These are phyloP conservation scores for Erebia aethiops DNA, from an alignment of 2,888 invertebrate species.

Conservation along the genomic window DNA sequence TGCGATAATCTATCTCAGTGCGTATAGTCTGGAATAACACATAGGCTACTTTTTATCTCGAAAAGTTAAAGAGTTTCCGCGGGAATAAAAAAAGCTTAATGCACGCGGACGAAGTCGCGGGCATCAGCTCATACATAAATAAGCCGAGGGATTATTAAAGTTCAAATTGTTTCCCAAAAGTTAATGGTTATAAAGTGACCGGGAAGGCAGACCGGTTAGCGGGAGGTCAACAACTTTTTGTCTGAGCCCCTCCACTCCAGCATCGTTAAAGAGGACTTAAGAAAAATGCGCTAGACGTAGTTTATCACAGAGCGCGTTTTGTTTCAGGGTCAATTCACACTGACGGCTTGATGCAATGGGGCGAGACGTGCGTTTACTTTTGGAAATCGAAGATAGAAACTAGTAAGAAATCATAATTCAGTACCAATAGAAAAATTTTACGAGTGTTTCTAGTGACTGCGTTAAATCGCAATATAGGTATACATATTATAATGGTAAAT, in stretches of 20 bases:
- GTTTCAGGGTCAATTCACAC: not conserved
- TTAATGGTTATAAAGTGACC: slow-evolving; percentile 14
- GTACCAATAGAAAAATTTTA: too few species aligned
- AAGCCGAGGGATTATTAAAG: slow-evolving; percentile 1
- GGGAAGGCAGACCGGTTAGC: slow-evolving; percentile 18
- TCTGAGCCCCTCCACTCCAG: slow-evolving; percentile 11
- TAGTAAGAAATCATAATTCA: too few species aligned
- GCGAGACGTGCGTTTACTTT: not conserved
- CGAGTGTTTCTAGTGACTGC: too few species aligned
- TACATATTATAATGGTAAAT: too few species aligned
- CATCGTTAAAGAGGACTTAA: slow-evolving; percentile 23
- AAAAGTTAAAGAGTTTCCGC: not conserved
- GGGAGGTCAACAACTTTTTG: slow-evolving; percentile 22
- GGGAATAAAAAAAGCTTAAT: not conserved
- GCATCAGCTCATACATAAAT: not conserved
- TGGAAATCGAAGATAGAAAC: not conserved
- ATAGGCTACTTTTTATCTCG: not conserved
- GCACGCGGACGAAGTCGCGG: not conserved
- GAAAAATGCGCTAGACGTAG: slow-evolving; percentile 24
- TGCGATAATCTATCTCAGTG: not conserved
- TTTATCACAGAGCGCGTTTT: slow-evolving; percentile 10
- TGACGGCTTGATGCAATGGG: too few species aligned
- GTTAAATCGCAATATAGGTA: too few species aligned
- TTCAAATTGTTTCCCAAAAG: slow-evolving; percentile 10
- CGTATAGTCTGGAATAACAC: not conserved